Evolutionary conservation across 2,113 vertebrate genomes (phyloP), one percentile per base, ranked within the genome.

Genomic region (Danionella cerebrum): DNA sequence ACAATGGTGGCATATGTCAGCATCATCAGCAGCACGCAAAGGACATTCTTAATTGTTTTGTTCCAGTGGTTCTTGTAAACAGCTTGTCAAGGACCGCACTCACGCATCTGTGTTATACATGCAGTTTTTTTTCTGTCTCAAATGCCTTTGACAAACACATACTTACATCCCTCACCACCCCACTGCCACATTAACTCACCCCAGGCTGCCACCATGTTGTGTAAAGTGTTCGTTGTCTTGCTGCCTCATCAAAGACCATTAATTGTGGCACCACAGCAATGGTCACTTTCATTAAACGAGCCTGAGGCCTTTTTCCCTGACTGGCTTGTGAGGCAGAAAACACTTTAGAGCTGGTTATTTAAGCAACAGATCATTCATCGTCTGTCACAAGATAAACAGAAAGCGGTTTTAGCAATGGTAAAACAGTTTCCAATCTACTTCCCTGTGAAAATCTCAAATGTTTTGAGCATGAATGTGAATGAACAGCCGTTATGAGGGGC

Each of bases 1-100:
- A 79, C 80, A 86, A 87, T 81, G 82, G 80, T 67, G 62, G 78
- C 78, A 78, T 74, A 79, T 84, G 83, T 86, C 82, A 81, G 14
- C 72, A 80, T 76, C 84, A 80, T 86, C 80, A 78, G 80, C 41
- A 67, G 51, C 66, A 71, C 81, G 79, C 80, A 85, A 85, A 84
- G 77, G 81, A 86, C 80, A 82, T 80, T 76, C 81, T 84, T 87
- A 87, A 89, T 89, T 86, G 86, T 86, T 88, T 85, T 85, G 80
- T 85, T 84, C 78, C 69, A 65, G 76, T 75, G 65, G 70, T 76
- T 84, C 71, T 76, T 79, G 78, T 82, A 85, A 83, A 78, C 67
- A 81, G 70, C 75, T 82, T 80, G 84, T 86, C 84, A 84, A 76
- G 77, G 69, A 63, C 51, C 73, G 65, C 63, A 77, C 78, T 79